Evolutionary conservation across 2,888 invertebrate species (phyloP), one percentile per base, ranked within the genome.

Genomic region (Exocentrus adspersus): DNA sequence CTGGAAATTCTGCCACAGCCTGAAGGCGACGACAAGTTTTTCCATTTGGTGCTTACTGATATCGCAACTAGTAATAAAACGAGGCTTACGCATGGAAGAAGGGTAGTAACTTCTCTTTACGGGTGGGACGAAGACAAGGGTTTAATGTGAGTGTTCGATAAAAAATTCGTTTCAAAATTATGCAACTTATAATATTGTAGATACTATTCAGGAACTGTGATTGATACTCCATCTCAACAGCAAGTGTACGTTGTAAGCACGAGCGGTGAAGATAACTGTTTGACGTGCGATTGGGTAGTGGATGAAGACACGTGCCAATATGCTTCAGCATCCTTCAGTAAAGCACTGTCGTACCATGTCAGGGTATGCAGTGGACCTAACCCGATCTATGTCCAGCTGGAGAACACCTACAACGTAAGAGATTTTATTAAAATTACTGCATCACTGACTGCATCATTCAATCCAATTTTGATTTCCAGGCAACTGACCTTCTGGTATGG

Each of bases 121-220:
- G 89, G 89, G 2, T 91, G 90, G 85, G 87, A 90, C 72, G 83
- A 88, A 70, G 78, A 74, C 0, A 84, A 82, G 0, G 83, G 87
- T 65, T 84, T 86, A 19, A 83, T 90, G 83, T 91, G 77, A 84
- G 83, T 79, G 61, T 28, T 28, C 17, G 16, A 10, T 24, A 3
- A 3, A 30, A 28, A 52, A 3, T 52, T 1, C 9, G 30, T 4
- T 28, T 50, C 1, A 1, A 21, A 50, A 30, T 16, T 24, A 12
- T n/a, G n/a, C n/a, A n/a, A n/a, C 6, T 6, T 16, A 14, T 37
- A 12, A n/a, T 46, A 0, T 72, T 77, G 21, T 80, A 94, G 95
- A 66, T 95, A 91, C 80, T 95, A 90, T 78, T 84, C 87, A 61
- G 89, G 89, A 0, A 88, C 91, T 0, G 86, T 88, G 1, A 84